Conservation (phyloP, 64 coral and sea anemone genomes). For the Astreopora myriophthalma region DNA sequence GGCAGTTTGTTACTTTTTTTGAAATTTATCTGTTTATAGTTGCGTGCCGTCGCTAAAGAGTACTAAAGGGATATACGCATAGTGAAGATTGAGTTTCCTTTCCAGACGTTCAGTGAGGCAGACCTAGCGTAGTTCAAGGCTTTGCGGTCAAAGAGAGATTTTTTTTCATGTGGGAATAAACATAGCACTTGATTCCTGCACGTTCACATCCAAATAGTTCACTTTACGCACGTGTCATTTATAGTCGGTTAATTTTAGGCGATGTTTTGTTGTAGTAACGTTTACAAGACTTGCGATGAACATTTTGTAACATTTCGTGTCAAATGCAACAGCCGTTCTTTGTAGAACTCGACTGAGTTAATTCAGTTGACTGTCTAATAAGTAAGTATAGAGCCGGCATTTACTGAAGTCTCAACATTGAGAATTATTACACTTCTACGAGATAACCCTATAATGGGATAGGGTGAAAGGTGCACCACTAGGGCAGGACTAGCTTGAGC, state of each 20-base stretch:
- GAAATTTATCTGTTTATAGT: background rate
- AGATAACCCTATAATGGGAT: background rate
- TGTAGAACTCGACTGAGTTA: background rate
- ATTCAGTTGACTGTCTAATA: background rate
- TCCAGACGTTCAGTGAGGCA: background rate
- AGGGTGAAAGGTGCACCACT: background rate
- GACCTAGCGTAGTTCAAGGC: background rate
- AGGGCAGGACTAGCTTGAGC: background rate
- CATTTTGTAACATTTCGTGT: background rate
- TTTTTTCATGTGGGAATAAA: background rate
- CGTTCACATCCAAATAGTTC: background rate
- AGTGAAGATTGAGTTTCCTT: conserved; percentile 11
- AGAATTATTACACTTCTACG: background rate
- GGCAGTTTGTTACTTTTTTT: background rate
- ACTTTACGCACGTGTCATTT: no score
- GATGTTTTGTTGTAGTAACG: background rate
- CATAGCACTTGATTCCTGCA: background rate
- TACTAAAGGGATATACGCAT: conserved; percentile 20
- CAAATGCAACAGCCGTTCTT: background rate
- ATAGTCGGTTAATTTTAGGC: background rate
- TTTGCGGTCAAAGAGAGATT: background rate
- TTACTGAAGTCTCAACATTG: background rate
- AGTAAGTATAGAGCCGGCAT: background rate
- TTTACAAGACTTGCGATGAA: background rate
- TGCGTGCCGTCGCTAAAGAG: conserved; percentile 20